Base-by-base conservation (phyloP, 2,113 vertebrate species). In the Sylvietta virens region DNA sequence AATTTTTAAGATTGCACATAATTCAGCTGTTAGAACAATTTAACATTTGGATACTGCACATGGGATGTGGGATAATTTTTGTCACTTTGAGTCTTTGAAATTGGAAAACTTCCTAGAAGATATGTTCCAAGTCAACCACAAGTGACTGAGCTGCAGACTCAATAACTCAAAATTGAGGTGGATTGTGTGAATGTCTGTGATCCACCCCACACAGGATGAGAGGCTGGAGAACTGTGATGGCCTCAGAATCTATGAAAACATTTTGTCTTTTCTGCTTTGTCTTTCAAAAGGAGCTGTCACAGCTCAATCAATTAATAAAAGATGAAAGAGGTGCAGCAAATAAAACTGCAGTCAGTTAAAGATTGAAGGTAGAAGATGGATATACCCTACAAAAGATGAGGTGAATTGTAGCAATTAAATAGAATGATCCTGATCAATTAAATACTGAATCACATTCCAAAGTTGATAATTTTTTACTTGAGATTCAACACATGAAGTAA, bases 51-150 rank as follows among this genome's bases (percentile, higher is more conserved):
- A 73, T 92, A 73, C 76, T 86, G 53, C 82, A 76, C 93, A 82
- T 80, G 87, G 85, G 85, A 85, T 90, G 87, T 92, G 91, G 95
- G 94, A 95, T 92, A 88, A 93, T 92, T 96, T 95, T 91, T 95
- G 93, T 95, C 96, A 88, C 87, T 94, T 82, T 86, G 73, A 97
- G 81, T 61, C 81, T 96, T 64, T 81, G 69, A 95, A 95, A 81
- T 72, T 94, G 95, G 93, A 96, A 95, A 77, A 85, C 85, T 95
- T 96, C 92, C 92, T 94, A 88, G 93, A 71, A 95, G 94, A 77
- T 62, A 66, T 17, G 39, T 90, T 95, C 79, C 80, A 94, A 86
- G 90, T 95, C 84, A 93, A 39, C 71, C 85, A 60, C 79, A 66
- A 94, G 81, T 35, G 60, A 19, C 90, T 93, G 92, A 95, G 91